Percentiles rank a stretch among this genome's conserved stretches.
phyloP scores from a whole-genome alignment of 2,113 vertebrate species.

The Oxyruncus cristatus region DNA sequence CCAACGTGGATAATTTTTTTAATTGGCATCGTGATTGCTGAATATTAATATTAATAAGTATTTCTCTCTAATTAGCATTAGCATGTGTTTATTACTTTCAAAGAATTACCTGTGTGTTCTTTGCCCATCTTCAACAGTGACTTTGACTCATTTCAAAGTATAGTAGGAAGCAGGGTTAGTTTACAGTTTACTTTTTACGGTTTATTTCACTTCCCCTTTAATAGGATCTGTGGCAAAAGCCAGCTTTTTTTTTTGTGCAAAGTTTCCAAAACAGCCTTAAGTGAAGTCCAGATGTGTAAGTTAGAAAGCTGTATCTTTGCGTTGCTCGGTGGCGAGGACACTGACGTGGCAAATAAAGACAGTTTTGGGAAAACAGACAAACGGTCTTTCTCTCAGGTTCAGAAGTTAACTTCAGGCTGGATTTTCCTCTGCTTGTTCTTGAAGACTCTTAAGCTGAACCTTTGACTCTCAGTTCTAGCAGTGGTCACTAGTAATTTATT shows the following conservation, averaged over 20 bases:
- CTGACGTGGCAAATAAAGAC: background rate
- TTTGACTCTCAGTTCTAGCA: background rate
- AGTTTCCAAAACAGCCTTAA: constrained; percentile 20
- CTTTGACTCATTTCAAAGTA: background rate
- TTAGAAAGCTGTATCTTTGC: background rate
- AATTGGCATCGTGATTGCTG: background rate
- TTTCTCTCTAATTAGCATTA: background rate
- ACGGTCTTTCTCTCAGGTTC: background rate
- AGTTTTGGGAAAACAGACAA: background rate
- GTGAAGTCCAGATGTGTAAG: background rate
- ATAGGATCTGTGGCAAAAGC: background rate
- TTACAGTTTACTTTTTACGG: background rate
- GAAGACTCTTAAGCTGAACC: background rate
- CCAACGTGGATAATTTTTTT: background rate
- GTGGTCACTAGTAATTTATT: background rate
- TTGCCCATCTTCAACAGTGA: background rate
- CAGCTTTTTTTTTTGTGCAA: background rate
- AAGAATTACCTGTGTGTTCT: background rate
- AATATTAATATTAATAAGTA: background rate
- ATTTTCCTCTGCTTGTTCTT: background rate
- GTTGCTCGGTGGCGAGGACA: background rate
- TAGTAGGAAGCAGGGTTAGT: background rate
- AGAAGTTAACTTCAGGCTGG: background rate
- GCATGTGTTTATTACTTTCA: background rate
- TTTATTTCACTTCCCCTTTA: background rate